Evolutionary conservation across 2,113 vertebrate genomes (phyloP).

Genomic region (Chroicocephalus ridibundus): DNA sequence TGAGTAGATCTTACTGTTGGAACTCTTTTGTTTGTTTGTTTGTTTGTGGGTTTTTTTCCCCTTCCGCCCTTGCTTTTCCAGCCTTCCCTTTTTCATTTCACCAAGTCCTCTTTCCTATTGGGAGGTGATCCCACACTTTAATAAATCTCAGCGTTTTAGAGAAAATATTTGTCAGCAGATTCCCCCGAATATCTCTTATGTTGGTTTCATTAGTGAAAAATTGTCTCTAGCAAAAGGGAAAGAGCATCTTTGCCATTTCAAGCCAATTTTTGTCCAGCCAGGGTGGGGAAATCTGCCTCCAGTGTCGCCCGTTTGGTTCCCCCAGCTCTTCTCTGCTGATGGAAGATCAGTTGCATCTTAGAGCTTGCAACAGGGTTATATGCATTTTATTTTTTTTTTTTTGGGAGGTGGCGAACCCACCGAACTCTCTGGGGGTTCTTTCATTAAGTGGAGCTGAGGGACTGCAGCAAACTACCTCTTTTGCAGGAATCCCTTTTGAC

Average conservation of each 20-base stretch:
- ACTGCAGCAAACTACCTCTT: constrained; percentile 1
- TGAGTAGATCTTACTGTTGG: neutral
- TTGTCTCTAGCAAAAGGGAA: neutral
- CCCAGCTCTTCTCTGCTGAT: neutral
- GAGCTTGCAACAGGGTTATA: neutral
- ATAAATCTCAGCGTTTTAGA: neutral
- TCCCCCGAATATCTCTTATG: neutral
- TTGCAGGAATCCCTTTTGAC: constrained; percentile 21
- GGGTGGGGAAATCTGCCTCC: neutral
- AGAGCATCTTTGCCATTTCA: neutral
- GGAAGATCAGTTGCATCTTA: neutral
- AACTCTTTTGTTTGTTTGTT: neutral
- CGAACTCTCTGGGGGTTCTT: neutral
- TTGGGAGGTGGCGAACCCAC: neutral
- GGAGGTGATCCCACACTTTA: neutral
- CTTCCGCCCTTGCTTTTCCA: neutral
- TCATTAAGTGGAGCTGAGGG: neutral
- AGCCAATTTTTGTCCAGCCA: neutral
- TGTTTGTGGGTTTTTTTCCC: neutral
- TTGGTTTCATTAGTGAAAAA: neutral
- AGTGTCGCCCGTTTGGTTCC: neutral
- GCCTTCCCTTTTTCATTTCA: neutral
- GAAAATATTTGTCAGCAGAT: neutral
- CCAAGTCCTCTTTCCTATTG: neutral
- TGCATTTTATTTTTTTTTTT: neutral